A percentile compares a stretch with the other conserved stretches of the same genome.
phyloP scores from a whole-genome alignment of 2,113 vertebrate genomes.

The Engraulis encrasicolus region DNA sequence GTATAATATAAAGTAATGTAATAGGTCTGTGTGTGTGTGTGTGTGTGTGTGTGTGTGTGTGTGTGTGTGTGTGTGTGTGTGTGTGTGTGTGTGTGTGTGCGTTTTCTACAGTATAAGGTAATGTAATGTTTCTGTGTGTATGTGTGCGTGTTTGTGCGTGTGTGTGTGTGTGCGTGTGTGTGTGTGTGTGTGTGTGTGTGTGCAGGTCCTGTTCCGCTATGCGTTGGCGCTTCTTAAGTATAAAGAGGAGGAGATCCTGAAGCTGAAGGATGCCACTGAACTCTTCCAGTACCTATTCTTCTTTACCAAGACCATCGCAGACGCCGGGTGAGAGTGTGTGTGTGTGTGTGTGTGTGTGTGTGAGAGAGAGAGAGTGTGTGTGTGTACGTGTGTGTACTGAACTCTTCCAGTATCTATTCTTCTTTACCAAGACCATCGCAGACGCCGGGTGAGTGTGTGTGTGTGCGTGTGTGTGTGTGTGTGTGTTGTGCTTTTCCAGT shows the following conservation, averaged over 20 bases:
- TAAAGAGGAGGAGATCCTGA: constrained; percentile 89
- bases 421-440: too few species aligned
- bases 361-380: too few species aligned
- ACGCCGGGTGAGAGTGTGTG: constrained; percentile 79
- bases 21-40: too few species aligned
- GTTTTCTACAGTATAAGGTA: too few species aligned
- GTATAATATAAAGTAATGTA: too few species aligned
- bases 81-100: not conserved
- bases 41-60: too few species aligned
- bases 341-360: not conserved
- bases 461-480: too few species aligned
- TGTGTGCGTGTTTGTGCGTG: not conserved
- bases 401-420: too few species aligned
- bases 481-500: too few species aligned
- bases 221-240: constrained; percentile 94
- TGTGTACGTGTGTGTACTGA: too few species aligned
- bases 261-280: constrained; percentile 82
- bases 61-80: not conserved
- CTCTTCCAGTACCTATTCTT: constrained; percentile 92
- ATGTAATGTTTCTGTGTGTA: too few species aligned
- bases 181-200: not conserved
- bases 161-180: not conserved
- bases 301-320: constrained; percentile 87
- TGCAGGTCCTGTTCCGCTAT: constrained; percentile 93
- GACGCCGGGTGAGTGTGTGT: too few species aligned